Conservation (phyloP, 2,888 invertebrate genomes). For the Pyrrhia umbra region DNA sequence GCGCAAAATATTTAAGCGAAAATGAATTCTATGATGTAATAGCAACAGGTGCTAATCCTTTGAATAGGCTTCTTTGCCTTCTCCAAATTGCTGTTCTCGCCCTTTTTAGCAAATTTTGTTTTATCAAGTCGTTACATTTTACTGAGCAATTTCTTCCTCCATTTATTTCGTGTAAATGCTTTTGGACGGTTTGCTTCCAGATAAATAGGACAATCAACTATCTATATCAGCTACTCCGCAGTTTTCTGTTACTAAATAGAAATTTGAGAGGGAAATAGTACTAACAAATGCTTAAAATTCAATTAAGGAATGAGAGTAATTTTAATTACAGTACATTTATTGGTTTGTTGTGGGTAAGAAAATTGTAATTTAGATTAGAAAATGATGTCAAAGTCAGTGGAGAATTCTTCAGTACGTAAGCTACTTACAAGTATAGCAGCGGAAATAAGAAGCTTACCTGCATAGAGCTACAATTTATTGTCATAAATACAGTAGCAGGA, state of each 20-base stretch:
- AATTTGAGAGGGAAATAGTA: not conserved
- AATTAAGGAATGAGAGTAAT: not conserved
- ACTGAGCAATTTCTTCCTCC: slow-evolving; percentile 45
- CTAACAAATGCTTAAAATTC: slow-evolving; percentile 1
- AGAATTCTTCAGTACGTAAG: not conserved
- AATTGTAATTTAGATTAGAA: not conserved
- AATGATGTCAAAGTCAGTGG: not conserved
- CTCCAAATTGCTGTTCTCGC: slow-evolving; percentile 29
- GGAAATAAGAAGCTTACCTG: not conserved
- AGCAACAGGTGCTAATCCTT: slow-evolving; percentile 58
- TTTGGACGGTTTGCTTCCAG: slow-evolving; percentile 19
- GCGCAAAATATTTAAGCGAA: slow-evolving; percentile 29
- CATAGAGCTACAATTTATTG: not conserved
- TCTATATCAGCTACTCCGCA: not conserved
- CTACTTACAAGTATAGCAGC: not conserved
- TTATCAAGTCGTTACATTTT: slow-evolving; percentile 56
- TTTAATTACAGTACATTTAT: not conserved
- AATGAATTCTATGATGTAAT: slow-evolving; percentile 14
- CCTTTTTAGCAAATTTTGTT: slow-evolving; percentile 40
- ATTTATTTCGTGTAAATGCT: slow-evolving; percentile 43
- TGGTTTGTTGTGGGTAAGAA: too few relatives aligned
- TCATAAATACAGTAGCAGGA: too few relatives aligned
- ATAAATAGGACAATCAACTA: slow-evolving; percentile 31
- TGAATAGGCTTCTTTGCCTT: slow-evolving; percentile 23
- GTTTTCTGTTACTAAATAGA: slow-evolving; percentile 7